Evolutionary conservation across 2,113 vertebrate genomes (phyloP).

Genomic region (Ondatra zibethicus): DNA sequence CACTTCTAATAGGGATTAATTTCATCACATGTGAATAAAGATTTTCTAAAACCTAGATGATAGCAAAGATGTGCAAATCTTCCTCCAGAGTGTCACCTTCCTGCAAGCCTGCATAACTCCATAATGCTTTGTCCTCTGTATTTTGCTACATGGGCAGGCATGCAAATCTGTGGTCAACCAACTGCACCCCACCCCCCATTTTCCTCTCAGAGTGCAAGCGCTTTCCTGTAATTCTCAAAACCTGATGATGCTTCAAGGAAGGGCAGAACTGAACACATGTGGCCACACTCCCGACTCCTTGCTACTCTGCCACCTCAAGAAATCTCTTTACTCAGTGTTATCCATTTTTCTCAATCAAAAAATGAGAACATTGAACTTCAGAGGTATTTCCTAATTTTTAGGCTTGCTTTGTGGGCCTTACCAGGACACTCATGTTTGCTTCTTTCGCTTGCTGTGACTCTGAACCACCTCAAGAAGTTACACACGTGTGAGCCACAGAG

Average conservation of each 20-base stretch:
- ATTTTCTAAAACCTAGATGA: neutral
- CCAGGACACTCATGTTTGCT: neutral
- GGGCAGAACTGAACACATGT: neutral
- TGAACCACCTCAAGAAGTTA: neutral
- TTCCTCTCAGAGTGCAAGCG: neutral
- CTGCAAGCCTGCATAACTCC: neutral
- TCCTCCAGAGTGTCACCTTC: neutral
- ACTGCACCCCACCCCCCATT: fast-evolving
- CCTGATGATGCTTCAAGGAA: neutral
- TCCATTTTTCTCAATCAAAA: neutral
- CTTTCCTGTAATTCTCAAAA: neutral
- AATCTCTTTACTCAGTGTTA: neutral
- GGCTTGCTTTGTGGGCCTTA: neutral
- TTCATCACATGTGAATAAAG: neutral
- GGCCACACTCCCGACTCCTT: fast-evolving
- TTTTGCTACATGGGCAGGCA: conserved; percentile 15
- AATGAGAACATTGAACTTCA: neutral
- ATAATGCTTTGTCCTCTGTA: neutral
- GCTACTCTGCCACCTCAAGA: neutral
- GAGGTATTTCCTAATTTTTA: neutral
- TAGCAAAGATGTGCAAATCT: neutral
- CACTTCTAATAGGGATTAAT: neutral
- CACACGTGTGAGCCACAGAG: neutral
- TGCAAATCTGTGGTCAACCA: neutral
- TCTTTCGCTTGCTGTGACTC: neutral